Evolutionary conservation across 2,888 invertebrate species (phyloP), one percentile per base, ranked within the genome.

Genomic region (Amblyjoppa proteus): DNA sequence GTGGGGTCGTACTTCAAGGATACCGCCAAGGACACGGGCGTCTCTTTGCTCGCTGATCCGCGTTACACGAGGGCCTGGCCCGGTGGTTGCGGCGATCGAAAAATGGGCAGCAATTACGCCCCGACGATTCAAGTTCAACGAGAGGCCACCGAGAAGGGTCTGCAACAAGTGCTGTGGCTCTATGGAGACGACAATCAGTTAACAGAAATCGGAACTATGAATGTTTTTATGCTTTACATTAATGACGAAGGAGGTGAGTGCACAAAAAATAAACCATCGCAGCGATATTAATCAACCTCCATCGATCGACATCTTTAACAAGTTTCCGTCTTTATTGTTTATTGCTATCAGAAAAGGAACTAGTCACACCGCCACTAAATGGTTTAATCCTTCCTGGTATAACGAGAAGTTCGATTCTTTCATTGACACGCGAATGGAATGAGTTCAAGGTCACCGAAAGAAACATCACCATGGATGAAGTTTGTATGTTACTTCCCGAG

Each of bases 121-220:
- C 98, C 98, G 34, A 98, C 98, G 6, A 97, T 98, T 90, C 96
- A 97, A 90, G 96, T 97, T 58, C 97, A 97, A 92, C 97, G 97
- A 71, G 96, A 97, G 91, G 97, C 98, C 0, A 94, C 95, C 0
- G 95, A 95, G 82, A 95, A 96, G 90, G 98, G 98, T 0, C 96
- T 98, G 88, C 98, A 99, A 90, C 99, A 99, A 95, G 98, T 99
- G 9, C 94, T 99, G 79, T 99, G 99, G 99, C 95, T 99, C 58
- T 99, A 97, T 92, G 99, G 99, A 2, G 97, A 98, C 0, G 97
- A 99, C 91, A 97, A 99, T 92, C 96, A 98, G 93, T 93, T 99
- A 38, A 99, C 99, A 0, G 99, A 99, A 95, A 99, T 98, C 68
- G 99, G 99, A 76, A 98, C 99, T 16, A 99, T 99, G 99, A 99